A percentile compares a stretch with the other conserved stretches of the same genome.
phyloP scores from a whole-genome alignment of 1,140 invertebrate genomes.

The Leptopilina boulardi region DNA sequence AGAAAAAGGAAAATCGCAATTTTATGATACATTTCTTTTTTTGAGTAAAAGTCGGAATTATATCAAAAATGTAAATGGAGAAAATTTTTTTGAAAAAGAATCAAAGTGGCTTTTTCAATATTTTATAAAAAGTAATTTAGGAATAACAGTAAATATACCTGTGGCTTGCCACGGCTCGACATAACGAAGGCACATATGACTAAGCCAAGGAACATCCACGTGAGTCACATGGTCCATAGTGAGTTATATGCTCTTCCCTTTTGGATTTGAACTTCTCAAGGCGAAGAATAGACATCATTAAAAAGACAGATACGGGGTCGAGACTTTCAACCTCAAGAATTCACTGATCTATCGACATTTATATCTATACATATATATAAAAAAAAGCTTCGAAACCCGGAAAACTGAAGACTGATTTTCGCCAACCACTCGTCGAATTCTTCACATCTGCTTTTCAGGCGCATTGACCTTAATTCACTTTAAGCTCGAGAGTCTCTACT shows the following conservation, averaged over 20 bases:
- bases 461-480: slow-evolving; percentile 24
- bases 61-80: too few relatives aligned
- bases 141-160: slow-evolving; percentile 10
- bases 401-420: slow-evolving; percentile 25
- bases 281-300: slow-evolving; percentile 60
- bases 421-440: slow-evolving; percentile 15
- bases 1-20: neutral
- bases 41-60: too few relatives aligned
- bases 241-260: neutral
- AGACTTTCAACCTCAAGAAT: slow-evolving; percentile 18
- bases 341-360: slow-evolving; percentile 3
- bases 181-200: slow-evolving; percentile 35
- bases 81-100: too few relatives aligned
- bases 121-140: neutral
- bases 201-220: slow-evolving; percentile 52
- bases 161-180: neutral
- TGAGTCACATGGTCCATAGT: slow-evolving; percentile 43
- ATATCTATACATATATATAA: neutral
- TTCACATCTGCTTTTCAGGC: slow-evolving; percentile 8
- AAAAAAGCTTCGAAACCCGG: slow-evolving; percentile 15
- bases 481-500: slow-evolving; percentile 1
- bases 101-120: neutral
- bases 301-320: slow-evolving; percentile 7
- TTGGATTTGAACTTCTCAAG: slow-evolving; percentile 31
- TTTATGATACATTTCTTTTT: neutral